Evolutionary conservation across 2,797 vertebrate species (phyloP).

Genomic region (Xiphophorus birchmanni): DNA sequence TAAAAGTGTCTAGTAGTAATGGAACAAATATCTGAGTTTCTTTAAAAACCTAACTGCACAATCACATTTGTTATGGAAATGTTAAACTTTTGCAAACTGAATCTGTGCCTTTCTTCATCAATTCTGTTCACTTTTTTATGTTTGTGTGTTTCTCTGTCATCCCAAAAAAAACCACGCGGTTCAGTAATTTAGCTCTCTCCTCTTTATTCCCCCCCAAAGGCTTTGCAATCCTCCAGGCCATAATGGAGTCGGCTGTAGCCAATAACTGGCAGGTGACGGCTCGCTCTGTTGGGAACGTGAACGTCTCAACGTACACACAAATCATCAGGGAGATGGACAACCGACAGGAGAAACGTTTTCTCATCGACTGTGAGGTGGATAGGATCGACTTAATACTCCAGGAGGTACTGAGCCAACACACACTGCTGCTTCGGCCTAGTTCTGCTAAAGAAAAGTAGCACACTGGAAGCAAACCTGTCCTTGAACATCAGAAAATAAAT

Average conservation of each 20-base stretch:
- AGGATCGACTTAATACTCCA: constrained; percentile 95
- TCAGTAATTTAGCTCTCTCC: constrained; percentile 45
- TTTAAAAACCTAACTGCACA: neutral
- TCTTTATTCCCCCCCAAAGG: constrained; percentile 76
- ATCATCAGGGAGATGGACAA: constrained; percentile 99
- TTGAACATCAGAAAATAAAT: constrained; percentile 12
- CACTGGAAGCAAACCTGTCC: constrained; percentile 2
- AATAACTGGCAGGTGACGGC: constrained; percentile 99
- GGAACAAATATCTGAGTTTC: neutral
- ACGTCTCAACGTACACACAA: constrained; percentile 91
- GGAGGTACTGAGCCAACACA: constrained; percentile 83
- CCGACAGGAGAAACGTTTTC: constrained; percentile 94
- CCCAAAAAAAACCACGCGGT: constrained; percentile 5
- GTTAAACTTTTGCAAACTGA: constrained; percentile 2
- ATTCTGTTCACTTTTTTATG: constrained; percentile 14
- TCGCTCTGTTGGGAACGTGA: constrained; percentile 93
- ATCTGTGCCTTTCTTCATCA: constrained; percentile 5
- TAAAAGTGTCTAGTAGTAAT: neutral
- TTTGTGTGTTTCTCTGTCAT: constrained; percentile 18
- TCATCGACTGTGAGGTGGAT: constrained; percentile 96
- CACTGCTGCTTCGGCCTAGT: neutral
- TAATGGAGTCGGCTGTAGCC: constrained; percentile 97
- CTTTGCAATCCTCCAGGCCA: constrained; percentile 95
- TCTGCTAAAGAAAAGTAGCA: constrained; percentile 11
- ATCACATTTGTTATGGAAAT: neutral